These are phyloP conservation scores for Coracias cyanogaster DNA, from an alignment of 2,797 vertebrate species.

Conservation along the genomic window DNA sequence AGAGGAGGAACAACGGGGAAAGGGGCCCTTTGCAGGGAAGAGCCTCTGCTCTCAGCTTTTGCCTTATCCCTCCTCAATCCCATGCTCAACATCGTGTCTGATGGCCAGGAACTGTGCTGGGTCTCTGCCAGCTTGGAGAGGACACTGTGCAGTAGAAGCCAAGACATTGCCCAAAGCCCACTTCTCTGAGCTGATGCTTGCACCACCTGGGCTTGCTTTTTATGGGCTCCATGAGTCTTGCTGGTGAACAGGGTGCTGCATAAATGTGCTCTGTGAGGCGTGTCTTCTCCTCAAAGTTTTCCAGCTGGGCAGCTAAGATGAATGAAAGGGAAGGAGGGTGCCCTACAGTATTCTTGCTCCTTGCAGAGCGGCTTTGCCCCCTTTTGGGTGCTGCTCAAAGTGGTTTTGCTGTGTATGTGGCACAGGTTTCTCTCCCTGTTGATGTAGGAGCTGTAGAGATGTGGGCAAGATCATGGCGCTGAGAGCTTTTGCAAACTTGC, in stretches of 20 bases:
- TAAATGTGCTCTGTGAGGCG: neutral
- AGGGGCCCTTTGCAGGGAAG: conserved; percentile 14
- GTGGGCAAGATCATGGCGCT: rapidly evolving
- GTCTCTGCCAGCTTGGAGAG: neutral
- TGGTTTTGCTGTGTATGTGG: neutral
- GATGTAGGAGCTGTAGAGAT: neutral
- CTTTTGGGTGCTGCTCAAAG: neutral
- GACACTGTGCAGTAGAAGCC: rapidly evolving
- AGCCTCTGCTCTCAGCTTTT: neutral
- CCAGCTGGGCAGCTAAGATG: neutral
- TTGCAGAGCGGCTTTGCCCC: neutral
- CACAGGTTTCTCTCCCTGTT: neutral
- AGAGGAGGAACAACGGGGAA: neutral
- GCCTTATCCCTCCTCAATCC: neutral
- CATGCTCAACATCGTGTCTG: rapidly evolving
- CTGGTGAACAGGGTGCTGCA: neutral
- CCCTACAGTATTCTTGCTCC: neutral
- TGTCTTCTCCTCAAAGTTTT: neutral
- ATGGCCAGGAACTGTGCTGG: rapidly evolving
- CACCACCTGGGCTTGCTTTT: neutral
- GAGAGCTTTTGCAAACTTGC: neutral
- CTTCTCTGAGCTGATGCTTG: neutral
- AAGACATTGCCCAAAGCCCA: neutral
- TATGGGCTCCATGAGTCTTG: neutral
- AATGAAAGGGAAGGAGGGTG: neutral